These are phyloP conservation scores for Plectropomus leopardus DNA, from an alignment of 2,113 vertebrate genomes.

Conservation along the genomic window DNA sequence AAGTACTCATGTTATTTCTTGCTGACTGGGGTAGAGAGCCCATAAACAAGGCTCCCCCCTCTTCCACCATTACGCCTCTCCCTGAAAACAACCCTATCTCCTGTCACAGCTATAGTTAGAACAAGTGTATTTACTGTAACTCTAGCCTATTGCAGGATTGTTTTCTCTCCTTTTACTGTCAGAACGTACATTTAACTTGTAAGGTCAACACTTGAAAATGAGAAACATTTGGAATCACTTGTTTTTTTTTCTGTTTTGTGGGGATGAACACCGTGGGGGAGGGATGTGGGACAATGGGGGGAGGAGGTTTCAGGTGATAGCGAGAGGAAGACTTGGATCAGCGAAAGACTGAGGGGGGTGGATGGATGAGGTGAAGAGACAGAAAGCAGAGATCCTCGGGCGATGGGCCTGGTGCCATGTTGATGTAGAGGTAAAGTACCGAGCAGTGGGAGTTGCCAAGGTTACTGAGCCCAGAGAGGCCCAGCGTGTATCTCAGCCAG, in stretches of 20 bases:
- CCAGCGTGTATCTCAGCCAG: conserved; percentile 39
- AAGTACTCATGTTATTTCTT: background rate
- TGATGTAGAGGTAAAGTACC: conserved; percentile 46
- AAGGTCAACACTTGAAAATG: conserved; percentile 19
- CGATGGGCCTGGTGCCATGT: conserved; percentile 43
- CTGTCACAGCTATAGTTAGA: background rate
- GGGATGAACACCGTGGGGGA: background rate
- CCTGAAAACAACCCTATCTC: background rate
- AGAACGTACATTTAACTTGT: conserved; percentile 26
- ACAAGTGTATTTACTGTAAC: conserved; percentile 34
- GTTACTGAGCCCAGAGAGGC: conserved; percentile 48
- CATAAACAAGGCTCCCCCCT: no score
- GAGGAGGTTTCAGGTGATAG: conserved; percentile 17
- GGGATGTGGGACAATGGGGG: background rate
- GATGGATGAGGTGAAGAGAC: conserved; percentile 51
- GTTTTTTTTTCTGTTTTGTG: background rate
- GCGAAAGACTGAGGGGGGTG: background rate
- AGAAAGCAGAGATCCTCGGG: conserved; percentile 43
- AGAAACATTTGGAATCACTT: conserved; percentile 45
- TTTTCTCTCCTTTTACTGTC: conserved; percentile 19
- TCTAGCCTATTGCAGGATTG: conserved; percentile 13
- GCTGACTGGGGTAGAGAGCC: background rate
- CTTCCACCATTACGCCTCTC: no score
- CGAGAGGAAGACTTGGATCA: conserved; percentile 7
- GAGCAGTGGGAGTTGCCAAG: conserved; percentile 34